These are phyloP conservation scores for Charanyca ferruginea DNA, from an alignment of 2,888 invertebrate genomes.

Conservation along the genomic window DNA sequence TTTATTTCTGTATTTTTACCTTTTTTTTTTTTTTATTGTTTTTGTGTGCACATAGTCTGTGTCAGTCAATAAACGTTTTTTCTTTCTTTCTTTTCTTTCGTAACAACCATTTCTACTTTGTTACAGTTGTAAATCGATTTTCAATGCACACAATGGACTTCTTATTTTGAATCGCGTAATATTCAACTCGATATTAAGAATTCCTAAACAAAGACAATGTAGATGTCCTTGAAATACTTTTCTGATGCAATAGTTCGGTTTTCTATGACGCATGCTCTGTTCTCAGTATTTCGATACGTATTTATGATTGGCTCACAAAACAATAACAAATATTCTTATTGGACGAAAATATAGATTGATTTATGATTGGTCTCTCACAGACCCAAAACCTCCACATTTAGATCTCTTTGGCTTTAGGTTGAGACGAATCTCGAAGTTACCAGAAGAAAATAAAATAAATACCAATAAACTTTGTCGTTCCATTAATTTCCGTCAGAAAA, in stretches of 20 bases:
- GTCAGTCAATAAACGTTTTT: too few species aligned
- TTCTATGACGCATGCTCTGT: conserved; percentile 48
- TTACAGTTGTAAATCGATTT: neutral
- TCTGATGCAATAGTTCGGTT: conserved; percentile 76
- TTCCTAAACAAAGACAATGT: conserved; percentile 41
- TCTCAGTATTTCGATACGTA: conserved; percentile 36
- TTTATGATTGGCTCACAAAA: neutral
- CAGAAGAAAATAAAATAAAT: conserved; percentile 17
- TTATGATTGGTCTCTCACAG: conserved; percentile 25
- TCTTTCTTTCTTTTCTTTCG: too few species aligned
- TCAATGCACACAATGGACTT: neutral
- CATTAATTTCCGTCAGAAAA: neutral
- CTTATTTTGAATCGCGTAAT: neutral
- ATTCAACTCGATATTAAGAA: neutral
- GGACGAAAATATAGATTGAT: fast-evolving
- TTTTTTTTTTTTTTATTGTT: too few species aligned
- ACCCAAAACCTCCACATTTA: too few species aligned
- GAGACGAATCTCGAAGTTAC: conserved; percentile 40
- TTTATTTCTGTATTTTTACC: too few species aligned
- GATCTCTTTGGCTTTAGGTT: too few species aligned
- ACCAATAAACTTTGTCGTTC: neutral
- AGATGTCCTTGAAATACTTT: conserved; percentile 58
- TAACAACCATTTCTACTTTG: too few species aligned
- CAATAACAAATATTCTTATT: conserved; percentile 35
- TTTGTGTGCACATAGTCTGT: too few species aligned